Percentiles rank a stretch among this genome's conserved stretches.
Conservation (phyloP, 1,140 invertebrate genomes). For the Zophobas atratus region DNA sequence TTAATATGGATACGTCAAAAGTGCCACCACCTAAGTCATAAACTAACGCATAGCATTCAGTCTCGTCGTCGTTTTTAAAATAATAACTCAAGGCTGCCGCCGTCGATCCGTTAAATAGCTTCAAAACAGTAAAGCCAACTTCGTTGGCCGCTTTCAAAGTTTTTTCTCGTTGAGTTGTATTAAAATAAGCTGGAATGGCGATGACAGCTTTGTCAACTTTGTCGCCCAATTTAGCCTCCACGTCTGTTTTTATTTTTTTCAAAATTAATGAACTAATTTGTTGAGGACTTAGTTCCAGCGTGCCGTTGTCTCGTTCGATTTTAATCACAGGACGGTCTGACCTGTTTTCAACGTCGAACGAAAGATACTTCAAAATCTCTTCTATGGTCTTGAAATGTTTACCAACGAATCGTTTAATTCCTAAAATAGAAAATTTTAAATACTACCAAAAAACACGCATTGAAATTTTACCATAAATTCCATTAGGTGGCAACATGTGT, state of each 20-base stretch:
- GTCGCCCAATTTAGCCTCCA: conserved; percentile 1
- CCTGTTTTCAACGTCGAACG: neutral
- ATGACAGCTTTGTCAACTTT: conserved; percentile 68
- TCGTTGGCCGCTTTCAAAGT: conserved; percentile 75
- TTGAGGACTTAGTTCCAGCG: neutral
- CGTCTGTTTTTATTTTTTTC: conserved; percentile 9
- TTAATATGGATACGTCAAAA: conserved; percentile 84
- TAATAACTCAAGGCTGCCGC: conserved; percentile 79
- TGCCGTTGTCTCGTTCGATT: neutral
- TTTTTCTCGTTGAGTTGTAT: conserved; percentile 76
- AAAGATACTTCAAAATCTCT: conserved; percentile 19
- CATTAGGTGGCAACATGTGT: conserved; percentile 7
- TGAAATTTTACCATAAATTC: conserved; percentile 75
- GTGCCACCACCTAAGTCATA: conserved; percentile 83
- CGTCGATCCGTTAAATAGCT: conserved; percentile 80
- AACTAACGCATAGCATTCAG: conserved; percentile 70
- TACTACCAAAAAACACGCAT: neutral
- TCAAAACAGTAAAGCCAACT: conserved; percentile 74
- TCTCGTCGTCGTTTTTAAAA: conserved; percentile 50
- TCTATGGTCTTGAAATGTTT: neutral
- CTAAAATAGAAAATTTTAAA: conserved; percentile 1
- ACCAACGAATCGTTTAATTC: conserved; percentile 27
- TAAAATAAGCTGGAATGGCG: conserved; percentile 81
- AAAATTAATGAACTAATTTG: neutral
- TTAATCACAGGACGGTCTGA: neutral